Conservation (phyloP, 2,888 invertebrate genomes). For the Gryllus longicercus region DNA sequence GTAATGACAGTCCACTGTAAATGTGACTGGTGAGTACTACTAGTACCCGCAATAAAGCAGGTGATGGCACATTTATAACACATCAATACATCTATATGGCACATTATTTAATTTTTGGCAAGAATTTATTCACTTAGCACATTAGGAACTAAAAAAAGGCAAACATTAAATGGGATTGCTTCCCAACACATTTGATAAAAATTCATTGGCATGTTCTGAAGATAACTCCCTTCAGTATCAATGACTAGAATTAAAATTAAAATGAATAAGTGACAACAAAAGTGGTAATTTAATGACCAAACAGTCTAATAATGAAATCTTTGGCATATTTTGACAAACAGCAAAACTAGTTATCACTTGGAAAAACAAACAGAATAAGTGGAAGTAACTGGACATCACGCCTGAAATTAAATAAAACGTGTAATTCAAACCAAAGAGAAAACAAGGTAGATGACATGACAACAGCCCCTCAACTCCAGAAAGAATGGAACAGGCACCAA, state of each 20-base stretch:
- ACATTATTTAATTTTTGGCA: not conserved
- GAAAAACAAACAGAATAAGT: too few relatives aligned
- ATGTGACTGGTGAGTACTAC: not conserved
- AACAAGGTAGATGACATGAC: too few relatives aligned
- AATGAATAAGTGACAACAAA: not conserved
- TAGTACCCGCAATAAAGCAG: not conserved
- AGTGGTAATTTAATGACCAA: not conserved
- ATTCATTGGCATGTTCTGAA: not conserved
- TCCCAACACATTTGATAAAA: not conserved
- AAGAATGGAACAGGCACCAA: too few relatives aligned
- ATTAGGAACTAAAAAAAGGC: not conserved
- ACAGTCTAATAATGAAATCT: not conserved
- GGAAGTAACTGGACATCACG: too few relatives aligned
- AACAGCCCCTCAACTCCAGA: too few relatives aligned
- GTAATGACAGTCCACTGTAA: not conserved
- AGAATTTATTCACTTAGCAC: not conserved
- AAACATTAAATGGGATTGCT: not conserved
- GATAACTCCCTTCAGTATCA: not conserved
- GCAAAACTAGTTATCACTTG: too few relatives aligned
- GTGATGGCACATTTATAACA: constrained; percentile 6
- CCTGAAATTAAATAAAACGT: too few relatives aligned
- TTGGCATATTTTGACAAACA: not conserved
- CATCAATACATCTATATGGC: not conserved
- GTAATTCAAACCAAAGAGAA: too few relatives aligned
- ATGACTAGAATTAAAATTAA: not conserved